These are phyloP conservation scores for Himalopsyche kuldschensis DNA, from an alignment of 2,888 invertebrate species.

Conservation along the genomic window DNA sequence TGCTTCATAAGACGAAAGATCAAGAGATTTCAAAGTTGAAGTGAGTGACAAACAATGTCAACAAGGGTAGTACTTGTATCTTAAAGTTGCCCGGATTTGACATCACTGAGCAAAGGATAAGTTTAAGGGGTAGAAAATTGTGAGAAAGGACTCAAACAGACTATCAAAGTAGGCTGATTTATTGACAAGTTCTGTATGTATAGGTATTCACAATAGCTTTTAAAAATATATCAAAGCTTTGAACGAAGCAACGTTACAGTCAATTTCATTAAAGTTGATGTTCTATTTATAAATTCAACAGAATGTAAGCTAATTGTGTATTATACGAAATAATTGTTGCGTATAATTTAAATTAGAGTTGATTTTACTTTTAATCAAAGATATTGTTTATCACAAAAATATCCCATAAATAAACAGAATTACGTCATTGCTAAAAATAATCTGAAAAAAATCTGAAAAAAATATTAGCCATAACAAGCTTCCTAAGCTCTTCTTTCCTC, in stretches of 20 bases:
- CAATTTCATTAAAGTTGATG: too few species aligned
- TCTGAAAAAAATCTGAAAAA: too few species aligned
- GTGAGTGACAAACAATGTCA: background rate
- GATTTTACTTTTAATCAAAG: too few species aligned
- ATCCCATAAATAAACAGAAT: too few species aligned
- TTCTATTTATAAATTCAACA: background rate
- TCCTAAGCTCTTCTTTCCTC: too few species aligned
- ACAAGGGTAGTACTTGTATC: background rate
- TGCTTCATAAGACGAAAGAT: background rate
- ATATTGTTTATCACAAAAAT: too few species aligned
- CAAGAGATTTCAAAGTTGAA: background rate
- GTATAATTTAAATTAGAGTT: too few species aligned
- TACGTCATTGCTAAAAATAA: too few species aligned
- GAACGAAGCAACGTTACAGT: background rate
- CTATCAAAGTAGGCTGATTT: background rate
- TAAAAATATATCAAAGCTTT: background rate
- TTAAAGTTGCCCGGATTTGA: background rate
- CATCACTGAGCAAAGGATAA: background rate
- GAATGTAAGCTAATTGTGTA: too few species aligned
- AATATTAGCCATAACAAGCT: too few species aligned
- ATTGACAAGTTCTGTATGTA: background rate
- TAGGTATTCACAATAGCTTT: background rate
- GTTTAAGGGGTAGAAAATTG: background rate
- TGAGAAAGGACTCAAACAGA: background rate
- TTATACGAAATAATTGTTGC: too few species aligned